Percentiles rank a stretch among this genome's conserved stretches.
These are phyloP conservation scores for Lonchura striata DNA, from an alignment of 2,113 vertebrate species.

Conservation along the genomic window DNA sequence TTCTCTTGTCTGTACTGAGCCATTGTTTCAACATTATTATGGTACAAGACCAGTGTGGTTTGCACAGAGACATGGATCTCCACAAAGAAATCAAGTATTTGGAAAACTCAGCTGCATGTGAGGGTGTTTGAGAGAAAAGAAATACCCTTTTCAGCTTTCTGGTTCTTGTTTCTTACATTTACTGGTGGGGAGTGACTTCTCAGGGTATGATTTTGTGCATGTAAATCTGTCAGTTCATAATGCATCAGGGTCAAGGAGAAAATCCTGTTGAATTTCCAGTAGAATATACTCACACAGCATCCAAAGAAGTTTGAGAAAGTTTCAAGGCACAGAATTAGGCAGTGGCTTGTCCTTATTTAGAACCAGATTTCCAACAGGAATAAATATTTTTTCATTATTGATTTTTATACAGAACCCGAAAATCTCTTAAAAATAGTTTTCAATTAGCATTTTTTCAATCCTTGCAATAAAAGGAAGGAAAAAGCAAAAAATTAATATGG, in stretches of 20 bases:
- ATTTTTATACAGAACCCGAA: neutral
- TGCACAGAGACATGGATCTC: neutral
- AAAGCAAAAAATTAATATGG: fast-evolving
- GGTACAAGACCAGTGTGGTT: neutral
- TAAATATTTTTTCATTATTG: neutral
- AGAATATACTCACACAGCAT: neutral
- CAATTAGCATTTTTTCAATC: fast-evolving
- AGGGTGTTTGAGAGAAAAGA: neutral
- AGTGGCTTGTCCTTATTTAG: neutral
- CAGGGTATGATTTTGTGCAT: fast-evolving
- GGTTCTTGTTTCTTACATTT: neutral
- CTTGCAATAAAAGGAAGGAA: neutral
- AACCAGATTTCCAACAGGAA: neutral
- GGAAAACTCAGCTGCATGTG: neutral
- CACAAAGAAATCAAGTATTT: neutral
- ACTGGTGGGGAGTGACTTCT: neutral
- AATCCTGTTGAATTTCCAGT: neutral
- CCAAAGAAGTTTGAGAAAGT: neutral
- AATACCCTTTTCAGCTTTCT: neutral
- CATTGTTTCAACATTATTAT: fast-evolving
- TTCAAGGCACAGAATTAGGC: neutral
- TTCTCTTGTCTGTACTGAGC: neutral
- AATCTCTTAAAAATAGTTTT: neutral
- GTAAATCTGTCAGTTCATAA: neutral
- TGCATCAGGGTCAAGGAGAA: fast-evolving